Conservation (phyloP, 2,888 invertebrate genomes). For the Galerucella pusilla region DNA sequence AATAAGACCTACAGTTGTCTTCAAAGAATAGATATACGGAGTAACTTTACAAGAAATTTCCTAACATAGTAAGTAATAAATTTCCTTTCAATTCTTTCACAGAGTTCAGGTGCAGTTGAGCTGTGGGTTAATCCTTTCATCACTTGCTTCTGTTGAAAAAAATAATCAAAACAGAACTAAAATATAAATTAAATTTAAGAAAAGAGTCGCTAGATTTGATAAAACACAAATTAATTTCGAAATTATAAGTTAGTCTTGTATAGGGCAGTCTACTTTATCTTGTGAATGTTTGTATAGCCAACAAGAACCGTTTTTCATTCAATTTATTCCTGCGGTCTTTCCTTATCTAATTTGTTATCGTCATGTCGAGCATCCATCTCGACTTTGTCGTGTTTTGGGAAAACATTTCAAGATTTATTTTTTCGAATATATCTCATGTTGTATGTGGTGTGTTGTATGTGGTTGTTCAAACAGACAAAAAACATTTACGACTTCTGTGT, state of each 20-base stretch:
- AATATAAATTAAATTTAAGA: neutral
- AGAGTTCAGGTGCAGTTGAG: too few relatives aligned
- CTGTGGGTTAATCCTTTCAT: too few relatives aligned
- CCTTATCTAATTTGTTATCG: neutral
- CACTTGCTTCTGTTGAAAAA: too few relatives aligned
- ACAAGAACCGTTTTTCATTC: neutral
- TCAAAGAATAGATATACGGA: too few relatives aligned
- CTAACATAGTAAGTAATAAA: too few relatives aligned
- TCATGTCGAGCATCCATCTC: neutral
- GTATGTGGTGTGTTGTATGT: too few relatives aligned
- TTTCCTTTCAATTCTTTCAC: too few relatives aligned
- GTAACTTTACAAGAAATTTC: too few relatives aligned
- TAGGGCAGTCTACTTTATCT: neutral
- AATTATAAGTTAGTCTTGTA: neutral
- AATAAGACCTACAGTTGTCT: too few relatives aligned
- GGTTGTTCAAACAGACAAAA: too few relatives aligned
- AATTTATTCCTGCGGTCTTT: neutral
- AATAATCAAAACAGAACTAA: too few relatives aligned
- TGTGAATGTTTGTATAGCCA: conserved; percentile 1
- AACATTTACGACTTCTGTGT: too few relatives aligned
- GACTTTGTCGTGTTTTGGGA: neutral
- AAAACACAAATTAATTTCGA: neutral
- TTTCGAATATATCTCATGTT: neutral
- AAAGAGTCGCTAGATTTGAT: neutral
- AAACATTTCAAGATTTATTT: neutral